These are phyloP conservation scores for Microtus montanus DNA, from an alignment of 2,113 vertebrate genomes.

Conservation along the genomic window DNA sequence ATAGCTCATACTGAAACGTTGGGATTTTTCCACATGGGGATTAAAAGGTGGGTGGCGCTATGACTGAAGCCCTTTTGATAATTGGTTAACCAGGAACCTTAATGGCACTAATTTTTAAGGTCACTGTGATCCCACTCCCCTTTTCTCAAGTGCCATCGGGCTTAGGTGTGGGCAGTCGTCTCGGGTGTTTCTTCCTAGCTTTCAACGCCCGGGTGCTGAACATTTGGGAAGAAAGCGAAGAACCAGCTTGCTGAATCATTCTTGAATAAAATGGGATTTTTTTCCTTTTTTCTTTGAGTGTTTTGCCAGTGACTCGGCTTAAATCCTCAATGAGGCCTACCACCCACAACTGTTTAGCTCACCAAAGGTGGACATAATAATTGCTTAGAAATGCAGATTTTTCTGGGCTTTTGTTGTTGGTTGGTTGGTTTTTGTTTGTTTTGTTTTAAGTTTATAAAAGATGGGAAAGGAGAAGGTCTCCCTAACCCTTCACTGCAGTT, in stretches of 20 bases:
- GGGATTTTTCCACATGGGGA: slow-evolving; percentile 80
- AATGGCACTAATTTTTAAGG: slow-evolving; percentile 74
- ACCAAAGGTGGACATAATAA: not conserved
- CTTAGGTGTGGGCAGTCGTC: not conserved
- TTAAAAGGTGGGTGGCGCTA: slow-evolving; percentile 77
- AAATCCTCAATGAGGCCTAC: slow-evolving; percentile 36
- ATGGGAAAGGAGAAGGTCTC: not conserved
- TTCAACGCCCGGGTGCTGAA: not conserved
- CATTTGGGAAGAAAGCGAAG: slow-evolving; percentile 50
- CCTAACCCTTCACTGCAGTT: not conserved
- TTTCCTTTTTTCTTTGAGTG: slow-evolving; percentile 15
- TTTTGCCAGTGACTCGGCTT: slow-evolving; percentile 61
- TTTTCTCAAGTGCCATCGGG: not conserved
- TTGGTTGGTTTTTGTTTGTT: not conserved
- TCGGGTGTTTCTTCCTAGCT: slow-evolving; percentile 40
- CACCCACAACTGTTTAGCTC: slow-evolving; percentile 33
- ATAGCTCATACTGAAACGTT: slow-evolving; percentile 70
- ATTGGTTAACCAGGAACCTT: slow-evolving; percentile 77
- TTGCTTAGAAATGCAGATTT: slow-evolving; percentile 1
- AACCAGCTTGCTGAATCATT: slow-evolving; percentile 77
- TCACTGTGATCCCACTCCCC: slow-evolving; percentile 63
- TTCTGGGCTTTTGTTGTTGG: not conserved
- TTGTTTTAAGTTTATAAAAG: slow-evolving; percentile 24
- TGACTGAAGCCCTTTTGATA: slow-evolving; percentile 76
- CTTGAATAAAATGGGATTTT: slow-evolving; percentile 69